Conservation (phyloP, 2,888 invertebrate species). For the Drosophila kuntzei region DNA sequence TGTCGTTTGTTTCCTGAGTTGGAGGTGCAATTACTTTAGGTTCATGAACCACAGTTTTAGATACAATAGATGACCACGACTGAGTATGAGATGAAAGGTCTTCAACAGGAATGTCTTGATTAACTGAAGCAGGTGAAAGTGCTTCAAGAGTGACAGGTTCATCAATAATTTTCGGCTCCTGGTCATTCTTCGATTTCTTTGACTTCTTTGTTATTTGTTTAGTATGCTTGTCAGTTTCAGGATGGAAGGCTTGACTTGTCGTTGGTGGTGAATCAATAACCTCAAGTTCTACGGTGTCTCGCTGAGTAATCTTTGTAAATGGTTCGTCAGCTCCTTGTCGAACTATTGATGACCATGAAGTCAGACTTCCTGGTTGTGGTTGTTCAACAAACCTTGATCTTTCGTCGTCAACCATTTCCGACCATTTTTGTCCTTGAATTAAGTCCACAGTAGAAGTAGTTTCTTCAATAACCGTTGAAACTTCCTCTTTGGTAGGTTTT, state of each 20-base stretch:
- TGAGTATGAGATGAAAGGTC: background rate
- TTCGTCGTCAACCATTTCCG: slow-evolving; percentile 42
- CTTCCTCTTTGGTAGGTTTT: background rate
- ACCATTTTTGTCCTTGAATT: slow-evolving; percentile 39
- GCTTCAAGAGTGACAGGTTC: slow-evolving; percentile 4
- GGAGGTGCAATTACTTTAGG: background rate
- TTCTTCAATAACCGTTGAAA: background rate
- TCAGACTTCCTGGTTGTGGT: slow-evolving; percentile 1
- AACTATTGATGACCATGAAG: slow-evolving; percentile 64
- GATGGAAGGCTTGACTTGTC: background rate
- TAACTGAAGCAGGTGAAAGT: background rate
- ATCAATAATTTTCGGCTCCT: background rate
- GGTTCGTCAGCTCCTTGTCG: slow-evolving; percentile 62
- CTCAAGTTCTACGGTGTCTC: slow-evolving; percentile 1
- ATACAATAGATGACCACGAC: slow-evolving; percentile 52
- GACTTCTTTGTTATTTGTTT: slow-evolving; percentile 40
- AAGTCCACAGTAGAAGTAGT: background rate
- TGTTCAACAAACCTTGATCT: background rate
- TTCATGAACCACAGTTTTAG: slow-evolving; percentile 16
- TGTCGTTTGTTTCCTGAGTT: slow-evolving; percentile 7
- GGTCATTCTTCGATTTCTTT: slow-evolving; percentile 17
- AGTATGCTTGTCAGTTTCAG: slow-evolving; percentile 27
- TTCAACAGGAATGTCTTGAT: background rate
- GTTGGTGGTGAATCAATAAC: background rate
- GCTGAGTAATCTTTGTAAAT: slow-evolving; percentile 28